Evolutionary conservation across 1,140 invertebrate species (phyloP).

Genomic region (Dermatophagoides farinae): DNA sequence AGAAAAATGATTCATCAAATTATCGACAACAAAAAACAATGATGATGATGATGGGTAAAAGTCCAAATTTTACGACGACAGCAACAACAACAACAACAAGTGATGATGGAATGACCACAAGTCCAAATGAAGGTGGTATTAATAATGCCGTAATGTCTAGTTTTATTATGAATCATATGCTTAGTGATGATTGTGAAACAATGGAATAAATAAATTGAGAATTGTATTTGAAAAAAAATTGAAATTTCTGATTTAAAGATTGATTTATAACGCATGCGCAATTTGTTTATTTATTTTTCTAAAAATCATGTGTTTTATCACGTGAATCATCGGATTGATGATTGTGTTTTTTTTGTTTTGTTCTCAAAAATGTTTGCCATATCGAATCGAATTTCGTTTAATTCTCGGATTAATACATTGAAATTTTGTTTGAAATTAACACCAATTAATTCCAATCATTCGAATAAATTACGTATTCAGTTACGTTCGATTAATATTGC

Average conservation of each 20-base stretch:
- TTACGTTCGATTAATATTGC: constrained; percentile 1
- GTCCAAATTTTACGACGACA: neutral
- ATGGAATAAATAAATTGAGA: neutral
- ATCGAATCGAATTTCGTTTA: neutral
- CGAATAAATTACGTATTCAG: neutral
- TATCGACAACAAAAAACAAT: neutral
- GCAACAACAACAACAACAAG: neutral
- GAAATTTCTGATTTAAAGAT: neutral
- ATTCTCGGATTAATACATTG: neutral
- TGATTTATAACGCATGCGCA: neutral
- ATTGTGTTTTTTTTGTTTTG: too few species aligned
- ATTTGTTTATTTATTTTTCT: neutral
- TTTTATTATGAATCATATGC: neutral
- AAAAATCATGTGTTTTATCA: neutral
- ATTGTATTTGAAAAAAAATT: neutral
- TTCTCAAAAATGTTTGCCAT: neutral
- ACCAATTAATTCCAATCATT: neutral
- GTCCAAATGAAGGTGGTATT: neutral
- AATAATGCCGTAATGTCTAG: neutral
- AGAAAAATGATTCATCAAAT: neutral
- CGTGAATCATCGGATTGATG: too few species aligned
- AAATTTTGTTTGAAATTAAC: neutral
- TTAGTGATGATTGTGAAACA: neutral
- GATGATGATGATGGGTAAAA: neutral
- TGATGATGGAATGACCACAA: neutral